Evolutionary conservation across 2,888 invertebrate genomes (phyloP).

Genomic region (Tiliacea aurago): DNA sequence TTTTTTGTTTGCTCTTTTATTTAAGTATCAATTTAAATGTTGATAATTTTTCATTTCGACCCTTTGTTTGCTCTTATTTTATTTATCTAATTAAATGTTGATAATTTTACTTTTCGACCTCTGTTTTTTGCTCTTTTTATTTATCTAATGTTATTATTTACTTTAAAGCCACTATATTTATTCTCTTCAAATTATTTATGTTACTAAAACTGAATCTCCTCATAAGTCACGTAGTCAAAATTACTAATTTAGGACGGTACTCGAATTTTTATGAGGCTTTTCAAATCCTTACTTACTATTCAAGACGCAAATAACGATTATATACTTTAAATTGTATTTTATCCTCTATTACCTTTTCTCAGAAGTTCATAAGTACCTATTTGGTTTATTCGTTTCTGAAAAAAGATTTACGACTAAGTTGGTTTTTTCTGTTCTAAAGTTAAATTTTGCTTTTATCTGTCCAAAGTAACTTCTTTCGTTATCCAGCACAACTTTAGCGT

Average conservation of each 20-base stretch:
- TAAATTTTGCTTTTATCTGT: not conserved
- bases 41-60: not conserved
- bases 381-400: not conserved
- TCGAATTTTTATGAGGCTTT: constrained; percentile 57
- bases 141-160: not conserved
- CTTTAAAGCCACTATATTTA: not conserved
- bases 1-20: not conserved
- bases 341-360: not conserved
- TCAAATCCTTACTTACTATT: constrained; percentile 48
- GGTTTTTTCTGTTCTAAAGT: not conserved
- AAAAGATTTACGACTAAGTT: not conserved
- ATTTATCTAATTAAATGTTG: not conserved
- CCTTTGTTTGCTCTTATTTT: not conserved
- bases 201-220: not conserved
- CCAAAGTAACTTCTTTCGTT: not conserved
- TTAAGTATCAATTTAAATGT: not conserved
- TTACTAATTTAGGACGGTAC: constrained; percentile 18
- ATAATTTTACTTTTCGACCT: no score
- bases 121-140: no score
- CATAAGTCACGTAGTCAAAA: not conserved
- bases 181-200: not conserved
- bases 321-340: constrained; percentile 43
- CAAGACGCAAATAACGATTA: constrained; percentile 36
- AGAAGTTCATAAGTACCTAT: not conserved
- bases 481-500: not conserved